phyloP scores from a whole-genome alignment of 2,888 invertebrate genomes.

The Sarcophaga carnaria region DNA sequence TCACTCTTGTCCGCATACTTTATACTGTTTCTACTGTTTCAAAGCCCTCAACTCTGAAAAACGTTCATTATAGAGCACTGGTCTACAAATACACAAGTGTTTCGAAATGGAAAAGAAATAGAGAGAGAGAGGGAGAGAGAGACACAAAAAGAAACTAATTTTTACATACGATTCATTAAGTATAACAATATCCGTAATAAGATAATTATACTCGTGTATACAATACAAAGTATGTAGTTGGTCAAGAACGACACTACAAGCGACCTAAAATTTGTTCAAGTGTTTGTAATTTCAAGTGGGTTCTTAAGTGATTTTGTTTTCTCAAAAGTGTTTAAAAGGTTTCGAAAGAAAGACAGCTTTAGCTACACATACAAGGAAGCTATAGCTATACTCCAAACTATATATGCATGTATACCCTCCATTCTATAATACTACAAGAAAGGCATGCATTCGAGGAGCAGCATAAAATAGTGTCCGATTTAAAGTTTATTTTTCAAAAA shows the following conservation, averaged over 20 bases:
- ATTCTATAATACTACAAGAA: too few relatives aligned
- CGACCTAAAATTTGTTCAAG: background rate
- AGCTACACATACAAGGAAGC: too few relatives aligned
- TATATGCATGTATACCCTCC: too few relatives aligned
- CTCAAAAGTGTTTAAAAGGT: too few relatives aligned
- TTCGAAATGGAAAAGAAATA: background rate
- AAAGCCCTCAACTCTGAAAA: constrained; percentile 4
- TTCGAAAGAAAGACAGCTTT: too few relatives aligned
- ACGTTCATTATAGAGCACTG: constrained; percentile 20
- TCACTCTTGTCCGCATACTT: background rate
- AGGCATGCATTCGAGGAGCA: too few relatives aligned
- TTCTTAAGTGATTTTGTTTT: background rate
- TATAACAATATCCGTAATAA: constrained; percentile 1
- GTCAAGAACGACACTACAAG: constrained; percentile 17
- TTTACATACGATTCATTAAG: background rate
- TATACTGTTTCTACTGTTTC: background rate
- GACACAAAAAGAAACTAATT: background rate
- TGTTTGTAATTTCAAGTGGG: background rate
- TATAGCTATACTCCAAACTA: too few relatives aligned
- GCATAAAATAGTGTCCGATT: too few relatives aligned
- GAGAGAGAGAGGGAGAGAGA: background rate
- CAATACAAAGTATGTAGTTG: constrained; percentile 1
- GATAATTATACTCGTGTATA: constrained; percentile 26
- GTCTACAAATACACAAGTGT: background rate
- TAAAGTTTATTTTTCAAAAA: too few relatives aligned